These are phyloP conservation scores for Chironomus tepperi DNA, from an alignment of 1,140 invertebrate species.

Conservation along the genomic window DNA sequence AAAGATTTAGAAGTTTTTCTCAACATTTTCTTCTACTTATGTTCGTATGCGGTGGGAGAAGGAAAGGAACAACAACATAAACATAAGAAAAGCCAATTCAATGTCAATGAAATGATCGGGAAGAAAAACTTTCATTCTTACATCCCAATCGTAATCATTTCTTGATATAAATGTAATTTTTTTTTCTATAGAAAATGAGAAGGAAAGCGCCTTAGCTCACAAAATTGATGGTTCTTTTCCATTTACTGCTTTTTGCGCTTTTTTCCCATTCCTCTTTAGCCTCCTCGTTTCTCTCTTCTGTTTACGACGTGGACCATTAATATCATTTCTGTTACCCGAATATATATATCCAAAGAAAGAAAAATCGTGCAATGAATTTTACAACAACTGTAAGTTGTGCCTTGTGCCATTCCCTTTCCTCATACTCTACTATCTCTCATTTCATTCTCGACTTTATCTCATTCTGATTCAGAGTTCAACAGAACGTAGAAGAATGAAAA, in stretches of 20 bases:
- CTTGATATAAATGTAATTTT: no score
- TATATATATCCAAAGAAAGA: background rate
- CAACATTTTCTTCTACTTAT: no score
- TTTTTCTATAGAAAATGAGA: no score
- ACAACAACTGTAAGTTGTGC: background rate
- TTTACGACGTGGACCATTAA: conserved; percentile 23
- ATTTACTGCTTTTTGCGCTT: conserved; percentile 18
- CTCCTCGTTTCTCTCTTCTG: background rate
- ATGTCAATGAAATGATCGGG: background rate
- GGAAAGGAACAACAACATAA: no score
- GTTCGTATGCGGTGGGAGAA: no score
- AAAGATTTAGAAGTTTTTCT: no score
- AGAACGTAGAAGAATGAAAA: background rate
- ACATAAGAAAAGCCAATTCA: background rate
- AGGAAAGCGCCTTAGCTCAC: background rate
- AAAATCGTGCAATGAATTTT: conserved; percentile 23
- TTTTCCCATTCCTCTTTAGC: background rate
- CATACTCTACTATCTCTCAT: background rate
- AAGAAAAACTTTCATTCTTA: no score
- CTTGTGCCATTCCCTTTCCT: background rate
- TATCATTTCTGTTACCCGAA: conserved; percentile 18
- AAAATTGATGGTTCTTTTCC: conserved; percentile 22
- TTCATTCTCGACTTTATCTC: background rate
- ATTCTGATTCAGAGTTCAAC: background rate
- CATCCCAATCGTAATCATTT: no score